These are phyloP conservation scores for Aproaerema taeniolella DNA, from an alignment of 2,888 invertebrate species.

Conservation along the genomic window DNA sequence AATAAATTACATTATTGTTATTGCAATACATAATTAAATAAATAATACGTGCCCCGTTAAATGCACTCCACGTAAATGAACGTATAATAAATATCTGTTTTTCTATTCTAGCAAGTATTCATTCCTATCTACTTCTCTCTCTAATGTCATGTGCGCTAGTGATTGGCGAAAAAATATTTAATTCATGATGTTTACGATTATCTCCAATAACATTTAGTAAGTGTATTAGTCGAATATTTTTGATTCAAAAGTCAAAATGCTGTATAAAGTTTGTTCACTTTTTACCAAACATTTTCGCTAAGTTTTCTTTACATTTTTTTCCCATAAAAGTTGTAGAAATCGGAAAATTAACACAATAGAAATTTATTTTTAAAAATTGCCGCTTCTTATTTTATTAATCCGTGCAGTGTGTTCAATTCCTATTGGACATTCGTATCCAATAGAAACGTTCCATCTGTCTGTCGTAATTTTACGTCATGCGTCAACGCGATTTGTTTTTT, in stretches of 20 bases:
- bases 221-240: too few relatives aligned
- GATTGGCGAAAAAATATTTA: conserved; percentile 44
- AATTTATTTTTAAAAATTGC: conserved; percentile 46
- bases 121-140: conserved; percentile 38
- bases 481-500: conserved; percentile 29
- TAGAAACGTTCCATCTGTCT: conserved; percentile 83
- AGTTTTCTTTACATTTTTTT: too few relatives aligned
- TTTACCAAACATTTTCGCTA: too few relatives aligned
- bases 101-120: conserved; percentile 26
- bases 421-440: conserved; percentile 77
- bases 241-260: too few relatives aligned
- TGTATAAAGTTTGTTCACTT: too few relatives aligned
- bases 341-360: too few relatives aligned
- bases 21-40: too few relatives aligned
- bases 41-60: too few relatives aligned
- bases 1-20: too few relatives aligned
- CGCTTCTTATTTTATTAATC: conserved; percentile 34
- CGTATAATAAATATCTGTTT: conserved; percentile 14
- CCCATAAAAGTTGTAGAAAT: too few relatives aligned
- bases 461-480: conserved; percentile 55
- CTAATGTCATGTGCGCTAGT: conserved; percentile 52
- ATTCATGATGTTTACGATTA: too few relatives aligned
- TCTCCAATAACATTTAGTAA: too few relatives aligned
- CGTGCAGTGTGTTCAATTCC: conserved; percentile 59
- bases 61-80: conserved; percentile 33